A percentile compares a stretch with the other conserved stretches of the same genome.
Evolutionary conservation across 1,140 invertebrate genomes (phyloP).

Genomic region (Drosophila nigromelanica): DNA sequence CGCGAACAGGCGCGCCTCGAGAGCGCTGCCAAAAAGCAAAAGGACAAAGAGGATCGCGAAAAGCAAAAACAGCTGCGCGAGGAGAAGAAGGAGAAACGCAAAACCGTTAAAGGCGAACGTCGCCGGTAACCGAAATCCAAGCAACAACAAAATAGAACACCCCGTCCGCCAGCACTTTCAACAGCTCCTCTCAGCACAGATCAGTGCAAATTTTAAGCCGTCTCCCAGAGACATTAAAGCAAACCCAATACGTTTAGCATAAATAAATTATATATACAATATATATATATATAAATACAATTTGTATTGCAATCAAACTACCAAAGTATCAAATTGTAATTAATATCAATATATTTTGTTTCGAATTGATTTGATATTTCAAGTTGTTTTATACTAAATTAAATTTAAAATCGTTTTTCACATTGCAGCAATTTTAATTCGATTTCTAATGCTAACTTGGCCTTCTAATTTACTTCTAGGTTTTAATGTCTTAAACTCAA

Average conservation of each 20-base stretch:
- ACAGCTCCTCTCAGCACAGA: slow-evolving; percentile 3
- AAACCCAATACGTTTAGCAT: no score
- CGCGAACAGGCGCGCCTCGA: slow-evolving; percentile 91
- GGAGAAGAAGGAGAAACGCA: slow-evolving; percentile 94
- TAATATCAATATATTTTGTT: slow-evolving; percentile 25
- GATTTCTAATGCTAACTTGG: slow-evolving; percentile 46
- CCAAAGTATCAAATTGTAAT: slow-evolving; percentile 21
- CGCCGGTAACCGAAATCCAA: slow-evolving; percentile 88
- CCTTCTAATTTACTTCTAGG: slow-evolving; percentile 17
- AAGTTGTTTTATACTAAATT: slow-evolving; percentile 68
- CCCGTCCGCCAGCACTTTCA: background rate
- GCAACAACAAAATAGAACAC: background rate
- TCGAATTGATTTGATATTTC: slow-evolving; percentile 30
- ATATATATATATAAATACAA: slow-evolving; percentile 7
- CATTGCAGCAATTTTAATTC: slow-evolving; percentile 40
- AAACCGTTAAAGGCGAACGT: slow-evolving; percentile 93
- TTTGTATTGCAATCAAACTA: slow-evolving; percentile 6
- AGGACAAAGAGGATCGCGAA: slow-evolving; percentile 92
- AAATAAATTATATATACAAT: slow-evolving; percentile 7
- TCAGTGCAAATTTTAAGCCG: slow-evolving; percentile 7
- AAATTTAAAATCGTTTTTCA: slow-evolving; percentile 56
- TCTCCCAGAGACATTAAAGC: background rate
- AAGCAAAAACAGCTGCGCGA: slow-evolving; percentile 93
- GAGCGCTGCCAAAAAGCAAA: slow-evolving; percentile 93
- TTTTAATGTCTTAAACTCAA: slow-evolving; percentile 20